Evolutionary conservation across 2,113 vertebrate species (phyloP), one percentile per base, ranked within the genome.

Genomic region (Eptesicus fuscus): DNA sequence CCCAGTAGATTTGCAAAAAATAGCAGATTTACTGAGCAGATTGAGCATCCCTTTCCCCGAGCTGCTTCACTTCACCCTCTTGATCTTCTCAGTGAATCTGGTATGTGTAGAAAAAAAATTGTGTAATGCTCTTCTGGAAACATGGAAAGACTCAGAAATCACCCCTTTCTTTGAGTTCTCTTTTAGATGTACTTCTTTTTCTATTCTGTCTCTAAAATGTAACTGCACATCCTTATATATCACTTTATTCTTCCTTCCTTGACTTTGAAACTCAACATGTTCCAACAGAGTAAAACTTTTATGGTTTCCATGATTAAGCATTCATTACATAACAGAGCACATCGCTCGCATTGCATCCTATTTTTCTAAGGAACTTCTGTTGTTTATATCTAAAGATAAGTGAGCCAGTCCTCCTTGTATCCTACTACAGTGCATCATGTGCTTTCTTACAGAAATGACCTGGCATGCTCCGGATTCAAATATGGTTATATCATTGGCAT

Each of bases 181-280:
- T 92, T 69, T 90, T 71, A 93, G 93, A 85, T 69, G 1, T 71
- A 53, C 88, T 92, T 88, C 32, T 88, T 93, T 95, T 78, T 47
- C 37, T 93, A 13, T 83, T 1, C 0, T 74, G 76, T 56, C 28
- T 73, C 63, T 96, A 37, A 79, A 32, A 69, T 65, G 35, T 88
- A 42, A 85, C 17, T 32, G 44, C 2, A 61, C 25, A 87, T 25
- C 25, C 65, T 3, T 78, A 76, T 5, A 20, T 32, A 61, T 8
- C 22, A 53, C 86, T 93, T 83, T 74, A 71, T 79, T 86, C 49
- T 71, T 95, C 76, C 61, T 95, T 87, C 59, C 84, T 95, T 93
- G 71, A 89, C 40, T 12, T 93, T 61, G 74, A 96, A 90, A 76
- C 7, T 11, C 35, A 83, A 53, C 30, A 63, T 53, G 13, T 28